A percentile compares a stretch with the other conserved stretches of the same genome.
These are phyloP conservation scores for Nebria ingens DNA, from an alignment of 1,140 invertebrate genomes.

Conservation along the genomic window DNA sequence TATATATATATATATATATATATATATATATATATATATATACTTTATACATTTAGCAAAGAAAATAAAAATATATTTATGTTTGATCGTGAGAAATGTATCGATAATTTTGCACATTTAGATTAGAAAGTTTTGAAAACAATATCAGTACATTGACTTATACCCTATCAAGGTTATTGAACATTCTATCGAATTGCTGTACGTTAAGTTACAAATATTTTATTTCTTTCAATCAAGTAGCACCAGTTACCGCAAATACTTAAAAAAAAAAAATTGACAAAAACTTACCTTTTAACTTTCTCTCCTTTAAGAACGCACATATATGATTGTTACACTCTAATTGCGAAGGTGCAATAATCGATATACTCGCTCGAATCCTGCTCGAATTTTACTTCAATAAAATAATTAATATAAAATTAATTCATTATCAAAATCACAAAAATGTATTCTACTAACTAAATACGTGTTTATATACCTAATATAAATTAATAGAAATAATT, in stretches of 20 bases:
- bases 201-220: neutral
- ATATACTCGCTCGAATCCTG: neutral
- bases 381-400: no score
- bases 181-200: neutral
- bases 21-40: neutral
- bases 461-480: no score
- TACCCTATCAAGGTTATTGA: neutral
- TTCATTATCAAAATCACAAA: no score
- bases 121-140: neutral
- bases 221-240: neutral
- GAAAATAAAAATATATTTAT: constrained; percentile 1
- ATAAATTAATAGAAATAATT: no score
- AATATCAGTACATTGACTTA: neutral
- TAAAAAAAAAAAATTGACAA: neutral
- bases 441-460: no score
- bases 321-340: neutral
- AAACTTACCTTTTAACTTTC: neutral
- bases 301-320: neutral
- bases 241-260: neutral
- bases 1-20: constrained; percentile 1
- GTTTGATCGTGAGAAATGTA: no score
- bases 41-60: neutral
- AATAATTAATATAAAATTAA: no score
- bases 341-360: no score
- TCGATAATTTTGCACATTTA: no score